Base-by-base conservation (phyloP, 2,113 vertebrate species). In the Varanus komodoensis region DNA sequence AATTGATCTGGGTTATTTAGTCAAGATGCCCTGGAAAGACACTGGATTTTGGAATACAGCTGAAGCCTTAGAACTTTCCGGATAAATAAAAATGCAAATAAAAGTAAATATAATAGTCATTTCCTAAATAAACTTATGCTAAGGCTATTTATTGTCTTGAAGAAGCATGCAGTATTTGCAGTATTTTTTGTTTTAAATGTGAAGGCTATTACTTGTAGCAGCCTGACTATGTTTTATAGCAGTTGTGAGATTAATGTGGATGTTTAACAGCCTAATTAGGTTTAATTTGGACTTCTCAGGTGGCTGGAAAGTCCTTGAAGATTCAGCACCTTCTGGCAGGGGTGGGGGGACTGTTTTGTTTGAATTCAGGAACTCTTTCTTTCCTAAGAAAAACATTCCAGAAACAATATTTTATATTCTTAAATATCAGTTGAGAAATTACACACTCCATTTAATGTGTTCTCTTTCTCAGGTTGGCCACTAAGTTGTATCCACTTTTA, bases 231-330 rank as follows among this genome's bases (percentile, higher is more conserved):
- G 92, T 95, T 95, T 95, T 92, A 93, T 85, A 93, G 83, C 91
- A 94, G 71, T 88, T 90, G 74, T 64, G 93, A 96, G 95, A 96
- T 96, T 96, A 95, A 96, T 96, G 95, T 94, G 90, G 82, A 92
- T 90, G 83, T 87, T 94, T 94, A 94, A 94, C 74, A 91, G 91
- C 90, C 91, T 96, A 95, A 96, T 96, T 96, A 95, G 81, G 82
- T 90, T 95, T 91, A 94, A 96, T 95, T 95, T 93, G 90, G 11
- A 83, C 89, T 95, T 93, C 89, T 94, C 81, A 82, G 83, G 78
- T 96, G 94, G 91, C 93, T 94, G 84, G 92, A 95, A 95, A 95
- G 94, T 95, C 93, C 96, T 96, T 96, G 95, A 96, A 88, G 3
- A 92, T 92, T 90, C 84, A 91, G 83, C 88, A 87, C 74, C 91